Conservation (phyloP, 2,797 vertebrate species). For the Pteropus rufus region DNA sequence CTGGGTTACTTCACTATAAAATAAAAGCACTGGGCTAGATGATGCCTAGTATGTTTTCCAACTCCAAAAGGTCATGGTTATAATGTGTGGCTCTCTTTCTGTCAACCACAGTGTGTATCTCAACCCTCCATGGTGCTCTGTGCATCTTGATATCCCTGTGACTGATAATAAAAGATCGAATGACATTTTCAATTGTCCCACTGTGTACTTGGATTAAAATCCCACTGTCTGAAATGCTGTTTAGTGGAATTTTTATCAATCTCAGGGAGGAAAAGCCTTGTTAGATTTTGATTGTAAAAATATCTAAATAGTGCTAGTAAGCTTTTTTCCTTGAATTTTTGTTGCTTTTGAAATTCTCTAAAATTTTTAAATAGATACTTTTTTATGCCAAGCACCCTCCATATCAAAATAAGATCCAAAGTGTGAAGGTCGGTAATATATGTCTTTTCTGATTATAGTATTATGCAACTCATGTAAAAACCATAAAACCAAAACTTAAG, state of each 20-base stretch:
- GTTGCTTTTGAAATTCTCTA: background rate
- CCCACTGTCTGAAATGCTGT: background rate
- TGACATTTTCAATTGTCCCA: background rate
- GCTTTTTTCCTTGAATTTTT: conserved; percentile 17
- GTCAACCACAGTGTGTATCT: background rate
- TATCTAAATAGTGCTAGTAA: background rate
- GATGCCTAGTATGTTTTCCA: background rate
- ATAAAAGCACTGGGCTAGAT: background rate
- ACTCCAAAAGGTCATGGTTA: background rate
- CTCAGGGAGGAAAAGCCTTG: background rate
- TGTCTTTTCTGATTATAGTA: background rate
- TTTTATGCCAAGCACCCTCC: background rate
- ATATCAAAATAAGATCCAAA: background rate
- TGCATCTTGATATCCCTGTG: background rate
- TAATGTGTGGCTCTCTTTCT: background rate
- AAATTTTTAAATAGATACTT: background rate
- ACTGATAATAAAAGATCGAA: background rate
- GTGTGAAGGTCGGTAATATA: background rate
- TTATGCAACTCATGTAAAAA: background rate
- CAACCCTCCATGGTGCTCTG: background rate
- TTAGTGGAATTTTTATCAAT: background rate
- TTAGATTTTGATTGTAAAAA: conserved; percentile 43
- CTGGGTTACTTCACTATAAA: background rate
- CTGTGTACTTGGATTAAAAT: background rate
- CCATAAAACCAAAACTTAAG: background rate